phyloP scores from a whole-genome alignment of 2,113 vertebrate species.

The Lagopus leucura region DNA sequence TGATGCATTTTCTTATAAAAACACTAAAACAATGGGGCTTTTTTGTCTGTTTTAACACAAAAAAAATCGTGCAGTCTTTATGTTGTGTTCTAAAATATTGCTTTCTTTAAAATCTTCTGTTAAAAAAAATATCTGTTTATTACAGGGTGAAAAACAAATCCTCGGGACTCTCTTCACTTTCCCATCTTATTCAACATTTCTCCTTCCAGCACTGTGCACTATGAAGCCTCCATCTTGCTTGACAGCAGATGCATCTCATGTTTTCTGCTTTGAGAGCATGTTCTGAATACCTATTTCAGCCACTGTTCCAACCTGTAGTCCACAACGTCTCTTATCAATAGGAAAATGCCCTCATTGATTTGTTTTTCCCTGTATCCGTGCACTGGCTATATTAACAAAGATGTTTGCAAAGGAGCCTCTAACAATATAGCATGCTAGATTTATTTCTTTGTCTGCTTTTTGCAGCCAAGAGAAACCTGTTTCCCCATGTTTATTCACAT shows the following conservation, averaged over 20 bases:
- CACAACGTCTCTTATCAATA: neutral
- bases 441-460: neutral
- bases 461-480: neutral
- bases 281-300: neutral
- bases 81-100: neutral
- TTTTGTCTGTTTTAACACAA: neutral
- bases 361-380: fast-evolving
- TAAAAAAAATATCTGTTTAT: neutral
- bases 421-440: neutral
- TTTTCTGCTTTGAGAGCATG: neutral
- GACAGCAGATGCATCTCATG: neutral
- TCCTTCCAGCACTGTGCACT: neutral
- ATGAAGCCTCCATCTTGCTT: neutral
- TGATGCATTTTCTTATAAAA: neutral
- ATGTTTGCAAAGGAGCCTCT: neutral
- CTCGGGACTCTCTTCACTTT: neutral
- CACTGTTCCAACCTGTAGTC: neutral
- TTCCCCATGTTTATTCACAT: conserved; percentile 39
- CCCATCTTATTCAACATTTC: neutral
- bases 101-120: neutral
- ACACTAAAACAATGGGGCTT: neutral
- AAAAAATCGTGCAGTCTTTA: neutral
- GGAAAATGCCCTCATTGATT: neutral
- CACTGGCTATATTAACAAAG: neutral
- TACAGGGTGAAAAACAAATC: neutral